Evolutionary conservation across 2,113 vertebrate species (phyloP).

Genomic region (Blennius ocellaris): DNA sequence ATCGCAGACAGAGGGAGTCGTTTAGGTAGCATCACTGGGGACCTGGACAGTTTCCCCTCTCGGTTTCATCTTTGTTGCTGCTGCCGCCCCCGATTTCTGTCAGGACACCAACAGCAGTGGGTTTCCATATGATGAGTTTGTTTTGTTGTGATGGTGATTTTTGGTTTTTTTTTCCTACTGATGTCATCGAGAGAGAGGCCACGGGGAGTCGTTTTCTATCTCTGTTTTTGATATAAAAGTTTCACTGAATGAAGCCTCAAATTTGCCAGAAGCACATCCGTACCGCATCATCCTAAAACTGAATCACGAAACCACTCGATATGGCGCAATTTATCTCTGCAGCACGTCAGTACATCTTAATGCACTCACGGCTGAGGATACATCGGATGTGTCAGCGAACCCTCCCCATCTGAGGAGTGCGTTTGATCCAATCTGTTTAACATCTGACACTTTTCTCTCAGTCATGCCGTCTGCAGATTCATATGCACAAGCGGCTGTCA

Average conservation of each 20-base stretch:
- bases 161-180: slow-evolving; percentile 43
- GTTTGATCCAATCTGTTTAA: background rate
- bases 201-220: slow-evolving; percentile 30
- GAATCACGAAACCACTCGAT: slow-evolving; percentile 6
- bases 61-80: slow-evolving; percentile 50
- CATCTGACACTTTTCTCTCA: background rate
- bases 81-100: slow-evolving; percentile 23
- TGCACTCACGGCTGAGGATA: background rate
- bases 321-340: slow-evolving; percentile 18
- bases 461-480: background rate
- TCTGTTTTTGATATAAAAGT: slow-evolving; percentile 41
- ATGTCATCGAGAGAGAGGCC: slow-evolving; percentile 59
- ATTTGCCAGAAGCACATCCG: slow-evolving; percentile 30
- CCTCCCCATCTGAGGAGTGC: slow-evolving; percentile 11
- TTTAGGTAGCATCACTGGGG: slow-evolving; percentile 50
- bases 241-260: slow-evolving; percentile 29
- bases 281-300: slow-evolving; percentile 10
- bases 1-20: slow-evolving; percentile 17
- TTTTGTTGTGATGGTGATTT: slow-evolving; percentile 56
- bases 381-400: background rate
- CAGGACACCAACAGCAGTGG: slow-evolving; percentile 30
- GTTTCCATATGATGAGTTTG: slow-evolving; percentile 46
- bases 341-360: slow-evolving; percentile 10
- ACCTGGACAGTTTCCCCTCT: slow-evolving; percentile 30
- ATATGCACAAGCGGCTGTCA: slow-evolving; percentile 28